These are phyloP conservation scores for Apotomis betuletana DNA, from an alignment of 2,888 invertebrate species.

Conservation along the genomic window DNA sequence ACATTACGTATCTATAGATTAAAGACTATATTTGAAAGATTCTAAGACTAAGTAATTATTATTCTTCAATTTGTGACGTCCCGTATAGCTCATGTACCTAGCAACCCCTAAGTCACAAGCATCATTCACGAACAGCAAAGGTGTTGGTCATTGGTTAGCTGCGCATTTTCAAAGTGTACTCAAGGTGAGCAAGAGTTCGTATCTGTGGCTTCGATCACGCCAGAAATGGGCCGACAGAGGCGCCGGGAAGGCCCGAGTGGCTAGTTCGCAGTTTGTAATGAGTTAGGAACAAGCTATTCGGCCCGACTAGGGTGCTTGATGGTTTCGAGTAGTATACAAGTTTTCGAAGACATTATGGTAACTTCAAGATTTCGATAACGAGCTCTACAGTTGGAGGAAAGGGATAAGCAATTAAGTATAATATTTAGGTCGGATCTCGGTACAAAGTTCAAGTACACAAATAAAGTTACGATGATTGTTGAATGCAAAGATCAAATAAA, in stretches of 20 bases:
- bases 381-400: not conserved
- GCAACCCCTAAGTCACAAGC: no score
- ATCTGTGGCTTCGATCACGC: conserved; percentile 12
- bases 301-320: conserved; percentile 32
- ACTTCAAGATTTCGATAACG: conserved; percentile 51
- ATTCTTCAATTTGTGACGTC: no score
- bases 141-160: not conserved
- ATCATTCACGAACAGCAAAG: no score
- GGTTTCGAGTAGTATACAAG: conserved; percentile 43
- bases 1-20: no score
- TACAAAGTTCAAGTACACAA: not conserved
- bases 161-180: not conserved
- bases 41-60: no score
- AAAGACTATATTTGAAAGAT: no score
- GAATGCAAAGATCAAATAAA: not conserved
- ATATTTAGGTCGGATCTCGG: not conserved
- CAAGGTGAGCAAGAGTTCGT: not conserved
- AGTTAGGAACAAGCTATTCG: conserved; percentile 34
- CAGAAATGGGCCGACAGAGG: conserved; percentile 9
- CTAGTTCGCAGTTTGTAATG: conserved; percentile 39
- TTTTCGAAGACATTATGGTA: conserved; percentile 52
- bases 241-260: conserved; percentile 26
- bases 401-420: conserved; percentile 5
- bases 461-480: not conserved
- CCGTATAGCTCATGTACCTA: no score